Base-by-base conservation (phyloP, 1,140 invertebrate species). In the Meteorus sp. region DNA sequence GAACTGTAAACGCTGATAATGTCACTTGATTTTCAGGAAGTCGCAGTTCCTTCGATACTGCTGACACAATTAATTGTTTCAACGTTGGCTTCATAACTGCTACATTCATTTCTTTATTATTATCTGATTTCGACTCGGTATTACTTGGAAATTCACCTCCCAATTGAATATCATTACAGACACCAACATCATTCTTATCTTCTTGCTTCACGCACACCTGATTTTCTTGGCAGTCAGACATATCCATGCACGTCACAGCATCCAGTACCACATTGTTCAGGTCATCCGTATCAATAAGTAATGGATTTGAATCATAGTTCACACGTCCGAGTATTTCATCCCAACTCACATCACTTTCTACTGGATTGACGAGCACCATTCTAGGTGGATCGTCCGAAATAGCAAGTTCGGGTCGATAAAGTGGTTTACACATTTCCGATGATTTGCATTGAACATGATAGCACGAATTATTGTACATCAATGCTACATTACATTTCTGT, bases 1-100 rank as follows among this genome's bases (percentile, higher is more conserved):
- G 91, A 15, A 92, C 83, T 3, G 89, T 91, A 69, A 88, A 92
- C 1, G 91, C 92, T 13, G 88, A 88, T 29, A 96, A 76, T 3
- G 86, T 81, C 65, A 89, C 88, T 73, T 85, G 65, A 55, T 79
- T 77, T 47, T 80, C 78, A 9, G 78, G 78, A 29, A 80, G 50
- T 76, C 79, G 61, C 56, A 83, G 78, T 75, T 83, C 83, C 80
- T 92, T 88, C 31, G 89, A 87, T 64, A 87, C 84, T 6, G 89
- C 91, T 4, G 89, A 90, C 1, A 96, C 91, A 20, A 86, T 85
- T 56, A 95, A 79, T 57, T 87, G 85, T 68, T 88, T 86, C 37
- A 83, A 75, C 64, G 81, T 77, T 22, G 77, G 70, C 33, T 80
- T 76, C 7, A 75, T 64, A 23, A 74, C 78, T 39, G 64, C 72